Conservation (phyloP, 2,888 invertebrate genomes). For the Hoplodrina ambigua region DNA sequence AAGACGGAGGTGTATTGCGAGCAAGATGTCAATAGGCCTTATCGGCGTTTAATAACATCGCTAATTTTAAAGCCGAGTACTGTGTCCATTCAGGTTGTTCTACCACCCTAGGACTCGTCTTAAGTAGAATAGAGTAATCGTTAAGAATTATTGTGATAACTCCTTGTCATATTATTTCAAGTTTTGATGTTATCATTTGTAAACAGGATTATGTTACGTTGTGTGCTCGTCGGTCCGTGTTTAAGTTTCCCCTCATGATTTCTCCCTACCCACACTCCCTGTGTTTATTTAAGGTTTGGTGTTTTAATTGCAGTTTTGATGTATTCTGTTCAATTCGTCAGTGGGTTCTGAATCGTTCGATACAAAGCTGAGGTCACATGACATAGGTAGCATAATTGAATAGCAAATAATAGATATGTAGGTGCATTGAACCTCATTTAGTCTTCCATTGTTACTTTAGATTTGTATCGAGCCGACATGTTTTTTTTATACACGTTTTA, state of each 20-base stretch:
- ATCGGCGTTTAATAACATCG: too few relatives aligned
- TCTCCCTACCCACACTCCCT: background rate
- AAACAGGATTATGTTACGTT: slow-evolving; percentile 25
- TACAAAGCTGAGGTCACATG: slow-evolving; percentile 23
- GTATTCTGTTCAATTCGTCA: slow-evolving; percentile 38
- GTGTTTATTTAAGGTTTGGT: slow-evolving; percentile 25
- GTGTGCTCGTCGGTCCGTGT: background rate
- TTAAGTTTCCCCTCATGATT: slow-evolving; percentile 19
- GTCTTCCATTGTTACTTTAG: slow-evolving; percentile 42
- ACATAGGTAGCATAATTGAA: slow-evolving; percentile 13
- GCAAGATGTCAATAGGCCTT: background rate
- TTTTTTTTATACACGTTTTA: slow-evolving; percentile 38
- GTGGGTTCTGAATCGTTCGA: slow-evolving; percentile 31
- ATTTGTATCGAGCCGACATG: slow-evolving; percentile 30
- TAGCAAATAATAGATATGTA: slow-evolving; percentile 43
- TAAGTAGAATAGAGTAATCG: slow-evolving; percentile 19
- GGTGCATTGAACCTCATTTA: slow-evolving; percentile 10
- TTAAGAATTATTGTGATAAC: slow-evolving; percentile 35
- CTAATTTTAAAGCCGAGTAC: too few relatives aligned
- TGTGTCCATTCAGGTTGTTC: background rate
- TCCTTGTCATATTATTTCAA: slow-evolving; percentile 24
- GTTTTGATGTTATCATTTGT: slow-evolving; percentile 39
- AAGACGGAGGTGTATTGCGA: slow-evolving; percentile 6
- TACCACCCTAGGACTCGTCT: background rate
- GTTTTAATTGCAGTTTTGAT: slow-evolving; percentile 24